Conservation (phyloP, 2,888 invertebrate species). For the Aplocera efformata region DNA sequence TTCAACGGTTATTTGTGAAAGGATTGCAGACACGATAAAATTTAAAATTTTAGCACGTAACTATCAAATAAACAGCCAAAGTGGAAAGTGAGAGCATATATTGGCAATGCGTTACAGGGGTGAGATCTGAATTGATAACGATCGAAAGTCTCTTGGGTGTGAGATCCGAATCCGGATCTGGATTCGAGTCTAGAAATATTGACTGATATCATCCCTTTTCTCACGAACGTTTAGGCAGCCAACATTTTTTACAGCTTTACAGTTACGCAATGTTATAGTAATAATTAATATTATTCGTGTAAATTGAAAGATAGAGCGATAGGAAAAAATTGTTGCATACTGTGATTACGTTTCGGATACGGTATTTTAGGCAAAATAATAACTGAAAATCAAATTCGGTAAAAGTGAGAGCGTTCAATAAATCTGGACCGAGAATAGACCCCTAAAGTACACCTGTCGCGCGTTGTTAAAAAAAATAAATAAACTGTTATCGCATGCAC, state of each 20-base stretch:
- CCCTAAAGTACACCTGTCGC: conserved; percentile 53
- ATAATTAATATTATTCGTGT: too few relatives aligned
- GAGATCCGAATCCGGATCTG: conserved; percentile 1
- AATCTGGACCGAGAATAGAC: conserved; percentile 49
- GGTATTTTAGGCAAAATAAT: conserved; percentile 36
- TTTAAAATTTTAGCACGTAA: conserved; percentile 41
- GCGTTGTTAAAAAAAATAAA: conserved; percentile 14
- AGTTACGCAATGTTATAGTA: too few relatives aligned
- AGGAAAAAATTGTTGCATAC: too few relatives aligned
- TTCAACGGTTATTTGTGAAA: too few relatives aligned
- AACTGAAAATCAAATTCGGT: conserved; percentile 42
- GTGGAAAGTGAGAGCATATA: conserved; percentile 54
- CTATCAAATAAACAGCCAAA: conserved; percentile 49
- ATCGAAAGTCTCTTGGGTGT: conserved; percentile 27
- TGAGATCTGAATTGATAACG: conserved; percentile 43
- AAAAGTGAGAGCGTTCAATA: conserved; percentile 69
- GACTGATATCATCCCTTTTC: too few relatives aligned
- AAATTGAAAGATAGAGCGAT: conserved; percentile 23
- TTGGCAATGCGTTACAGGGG: conserved; percentile 43
- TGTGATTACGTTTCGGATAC: conserved; percentile 22
- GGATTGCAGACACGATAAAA: conserved; percentile 12
- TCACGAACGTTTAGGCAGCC: too few relatives aligned
- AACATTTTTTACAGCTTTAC: too few relatives aligned
- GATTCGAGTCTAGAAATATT: too few relatives aligned
- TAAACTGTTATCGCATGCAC: conserved; percentile 4